Conservation (phyloP, 2,113 vertebrate genomes). For the Sylvietta virens region DNA sequence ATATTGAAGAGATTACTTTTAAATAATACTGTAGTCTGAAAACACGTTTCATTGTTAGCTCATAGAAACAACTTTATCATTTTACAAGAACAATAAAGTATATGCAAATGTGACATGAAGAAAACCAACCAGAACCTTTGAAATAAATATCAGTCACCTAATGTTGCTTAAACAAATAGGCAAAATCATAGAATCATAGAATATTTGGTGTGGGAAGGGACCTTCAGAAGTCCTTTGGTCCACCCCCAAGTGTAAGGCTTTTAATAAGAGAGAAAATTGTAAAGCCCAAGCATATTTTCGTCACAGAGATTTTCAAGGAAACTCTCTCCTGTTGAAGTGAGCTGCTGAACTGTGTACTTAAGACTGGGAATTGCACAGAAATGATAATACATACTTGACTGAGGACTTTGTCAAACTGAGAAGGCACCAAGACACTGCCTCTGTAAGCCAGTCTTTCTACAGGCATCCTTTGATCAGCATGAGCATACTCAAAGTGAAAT, state of each 20-base stretch:
- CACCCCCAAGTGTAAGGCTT: background rate
- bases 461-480: background rate
- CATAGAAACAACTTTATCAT: background rate
- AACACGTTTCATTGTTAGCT: background rate
- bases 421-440: background rate
- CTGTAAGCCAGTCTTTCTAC: background rate
- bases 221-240: background rate
- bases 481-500: background rate
- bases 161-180: background rate
- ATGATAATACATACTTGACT: background rate
- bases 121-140: background rate
- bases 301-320: background rate
- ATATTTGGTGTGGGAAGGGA: background rate
- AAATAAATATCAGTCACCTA: background rate
- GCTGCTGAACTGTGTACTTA: background rate
- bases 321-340: background rate
- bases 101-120: background rate
- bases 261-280: background rate
- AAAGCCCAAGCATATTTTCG: background rate
- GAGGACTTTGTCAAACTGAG: background rate
- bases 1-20: background rate
- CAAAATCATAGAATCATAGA: background rate
- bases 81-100: background rate
- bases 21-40: background rate
- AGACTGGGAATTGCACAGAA: background rate